These are phyloP conservation scores for Plebejus anna DNA, from an alignment of 2,888 invertebrate species.

Conservation along the genomic window DNA sequence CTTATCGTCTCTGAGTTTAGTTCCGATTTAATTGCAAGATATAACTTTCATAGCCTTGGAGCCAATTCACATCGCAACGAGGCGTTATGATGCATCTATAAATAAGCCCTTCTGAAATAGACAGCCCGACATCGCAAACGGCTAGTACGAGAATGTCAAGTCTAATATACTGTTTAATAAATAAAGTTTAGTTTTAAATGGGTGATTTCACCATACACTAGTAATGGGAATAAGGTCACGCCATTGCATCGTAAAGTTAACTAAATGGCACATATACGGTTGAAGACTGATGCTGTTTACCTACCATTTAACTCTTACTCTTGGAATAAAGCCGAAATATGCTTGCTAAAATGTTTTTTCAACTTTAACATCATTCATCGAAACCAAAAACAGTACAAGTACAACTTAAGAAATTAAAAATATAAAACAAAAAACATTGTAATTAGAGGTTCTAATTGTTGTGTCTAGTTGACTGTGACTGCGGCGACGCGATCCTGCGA, in stretches of 20 bases:
- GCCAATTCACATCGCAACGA: too few relatives aligned
- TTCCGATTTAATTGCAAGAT: slow-evolving; percentile 11
- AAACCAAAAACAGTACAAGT: not conserved
- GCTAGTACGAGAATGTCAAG: too few relatives aligned
- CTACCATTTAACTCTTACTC: not conserved
- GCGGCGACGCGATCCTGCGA: slow-evolving; percentile 48
- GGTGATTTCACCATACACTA: too few relatives aligned
- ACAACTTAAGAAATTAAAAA: not conserved
- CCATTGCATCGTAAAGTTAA: not conserved
- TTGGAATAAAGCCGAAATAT: too few relatives aligned
- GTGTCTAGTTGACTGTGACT: slow-evolving; percentile 74
- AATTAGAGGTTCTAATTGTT: slow-evolving; percentile 75
- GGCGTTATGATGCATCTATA: too few relatives aligned
- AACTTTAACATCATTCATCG: too few relatives aligned
- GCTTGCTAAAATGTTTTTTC: too few relatives aligned
- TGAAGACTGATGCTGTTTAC: not conserved
- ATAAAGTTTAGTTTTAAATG: too few relatives aligned
- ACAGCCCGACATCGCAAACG: too few relatives aligned
- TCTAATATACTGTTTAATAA: too few relatives aligned
- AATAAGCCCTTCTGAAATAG: too few relatives aligned
- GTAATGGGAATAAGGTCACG: not conserved
- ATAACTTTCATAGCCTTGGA: not conserved
- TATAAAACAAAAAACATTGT: slow-evolving; percentile 43
- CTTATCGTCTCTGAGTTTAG: not conserved
- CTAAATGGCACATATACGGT: not conserved